Evolutionary conservation across 2,113 vertebrate species (phyloP).

Genomic region (Hyperopisus bebe): DNA sequence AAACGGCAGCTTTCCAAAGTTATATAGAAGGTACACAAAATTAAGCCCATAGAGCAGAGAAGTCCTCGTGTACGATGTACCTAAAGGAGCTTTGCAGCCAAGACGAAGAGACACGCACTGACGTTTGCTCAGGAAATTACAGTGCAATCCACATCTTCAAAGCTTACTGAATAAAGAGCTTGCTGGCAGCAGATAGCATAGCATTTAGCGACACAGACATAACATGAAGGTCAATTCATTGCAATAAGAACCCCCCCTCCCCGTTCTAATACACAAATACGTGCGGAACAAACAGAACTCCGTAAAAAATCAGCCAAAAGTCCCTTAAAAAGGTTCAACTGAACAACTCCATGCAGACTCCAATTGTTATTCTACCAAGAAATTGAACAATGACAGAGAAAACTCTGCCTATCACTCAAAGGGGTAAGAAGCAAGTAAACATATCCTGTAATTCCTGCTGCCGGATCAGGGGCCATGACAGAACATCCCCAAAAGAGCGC

Average conservation of each 20-base stretch:
- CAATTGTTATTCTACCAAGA: neutral
- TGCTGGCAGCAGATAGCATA: neutral
- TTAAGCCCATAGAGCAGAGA: neutral
- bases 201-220: neutral
- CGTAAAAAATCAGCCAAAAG: neutral
- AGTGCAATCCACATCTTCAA: neutral
- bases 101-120: neutral
- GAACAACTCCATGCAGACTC: neutral
- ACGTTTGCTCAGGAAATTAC: neutral
- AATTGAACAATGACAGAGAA: neutral
- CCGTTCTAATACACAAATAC: neutral
- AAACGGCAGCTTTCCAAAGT: neutral
- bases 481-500: slow-evolving; percentile 14
- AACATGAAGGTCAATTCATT: neutral
- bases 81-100: neutral
- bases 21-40: neutral
- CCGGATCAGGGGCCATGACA: neutral
- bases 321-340: neutral
- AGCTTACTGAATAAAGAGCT: neutral
- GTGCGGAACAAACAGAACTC: neutral
- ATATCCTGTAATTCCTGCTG: neutral
- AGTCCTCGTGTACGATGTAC: neutral
- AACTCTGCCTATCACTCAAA: neutral
- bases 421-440: neutral
- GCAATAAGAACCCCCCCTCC: neutral